A percentile compares a stretch with the other conserved stretches of the same genome.
These are phyloP conservation scores for Myzus persicae DNA, from an alignment of 1,140 invertebrate species.

Conservation along the genomic window DNA sequence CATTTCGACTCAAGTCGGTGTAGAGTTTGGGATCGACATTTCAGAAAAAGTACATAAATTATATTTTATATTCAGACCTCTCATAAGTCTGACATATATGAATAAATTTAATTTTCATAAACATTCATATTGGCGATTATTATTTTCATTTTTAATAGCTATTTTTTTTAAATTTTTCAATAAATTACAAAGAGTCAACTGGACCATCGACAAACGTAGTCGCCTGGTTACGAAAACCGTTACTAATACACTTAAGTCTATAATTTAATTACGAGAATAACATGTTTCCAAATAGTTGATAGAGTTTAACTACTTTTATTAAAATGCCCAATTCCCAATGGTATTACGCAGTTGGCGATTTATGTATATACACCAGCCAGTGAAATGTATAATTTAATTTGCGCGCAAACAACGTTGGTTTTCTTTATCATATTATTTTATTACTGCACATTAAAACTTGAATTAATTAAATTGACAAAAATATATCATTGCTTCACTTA, in stretches of 20 bases:
- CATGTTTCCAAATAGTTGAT: background rate
- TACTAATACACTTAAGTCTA: background rate
- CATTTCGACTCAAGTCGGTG: background rate
- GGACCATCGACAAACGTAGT: background rate
- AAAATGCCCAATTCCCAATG: background rate
- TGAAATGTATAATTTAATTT: slow-evolving; percentile 23
- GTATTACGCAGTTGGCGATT: background rate
- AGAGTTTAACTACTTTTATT: slow-evolving; percentile 30
- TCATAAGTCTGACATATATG: background rate
- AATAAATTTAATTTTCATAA: background rate
- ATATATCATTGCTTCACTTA: background rate
- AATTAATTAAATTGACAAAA: slow-evolving; percentile 1
- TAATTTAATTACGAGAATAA: slow-evolving; percentile 7
- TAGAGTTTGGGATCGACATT: background rate
- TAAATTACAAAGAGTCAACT: background rate
- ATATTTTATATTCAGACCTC: background rate
- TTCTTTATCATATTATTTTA: slow-evolving; percentile 5
- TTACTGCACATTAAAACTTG: background rate
- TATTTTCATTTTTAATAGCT: background rate
- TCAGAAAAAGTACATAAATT: background rate
- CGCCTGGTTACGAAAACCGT: background rate
- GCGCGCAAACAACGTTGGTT: background rate
- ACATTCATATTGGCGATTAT: background rate
- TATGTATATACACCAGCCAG: background rate
- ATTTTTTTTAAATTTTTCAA: background rate